Evolutionary conservation across 2,797 vertebrate genomes (phyloP).

Genomic region (Sebastes kiyomatsui): DNA sequence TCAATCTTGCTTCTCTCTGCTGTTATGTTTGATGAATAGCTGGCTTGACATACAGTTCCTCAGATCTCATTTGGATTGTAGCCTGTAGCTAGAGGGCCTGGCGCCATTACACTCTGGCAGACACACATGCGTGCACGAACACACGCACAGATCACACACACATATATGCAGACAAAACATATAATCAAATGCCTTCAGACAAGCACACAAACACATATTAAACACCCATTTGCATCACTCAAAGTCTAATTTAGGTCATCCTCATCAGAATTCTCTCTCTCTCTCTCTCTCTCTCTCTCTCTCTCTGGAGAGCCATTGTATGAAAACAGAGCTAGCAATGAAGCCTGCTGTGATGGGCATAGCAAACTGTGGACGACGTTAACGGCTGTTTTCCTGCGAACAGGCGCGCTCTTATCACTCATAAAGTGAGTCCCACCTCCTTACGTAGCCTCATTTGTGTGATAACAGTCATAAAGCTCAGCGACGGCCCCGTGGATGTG

Average conservation of each 20-base stretch:
- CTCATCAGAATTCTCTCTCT: conserved; percentile 24
- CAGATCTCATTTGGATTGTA: conserved; percentile 72
- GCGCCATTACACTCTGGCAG: conserved; percentile 48
- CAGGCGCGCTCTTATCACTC: conserved; percentile 33
- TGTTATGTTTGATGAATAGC: conserved; percentile 72
- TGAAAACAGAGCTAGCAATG: not conserved
- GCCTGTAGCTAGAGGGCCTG: conserved; percentile 56
- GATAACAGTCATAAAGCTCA: conserved; percentile 48
- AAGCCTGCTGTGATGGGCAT: conserved; percentile 24
- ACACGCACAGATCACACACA: not conserved
- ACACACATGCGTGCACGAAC: not conserved
- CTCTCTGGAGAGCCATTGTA: too few species aligned
- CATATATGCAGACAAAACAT: conserved; percentile 22
- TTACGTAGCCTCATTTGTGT: conserved; percentile 41
- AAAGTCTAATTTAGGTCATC: conserved; percentile 57
- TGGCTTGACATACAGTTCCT: conserved; percentile 64
- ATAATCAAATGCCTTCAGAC: conserved; percentile 36
- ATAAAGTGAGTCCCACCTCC: conserved; percentile 44
- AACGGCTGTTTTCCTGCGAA: conserved; percentile 29
- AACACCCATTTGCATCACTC: conserved; percentile 56
- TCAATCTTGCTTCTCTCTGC: conserved; percentile 60
- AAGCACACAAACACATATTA: conserved; percentile 43
- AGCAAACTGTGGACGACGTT: conserved; percentile 13
- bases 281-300: not conserved
- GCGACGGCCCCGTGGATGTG: conserved; percentile 28